Evolutionary conservation across 2,888 invertebrate genomes (phyloP), one percentile per base, ranked within the genome.

Genomic region (Chaitophorus viminalis): DNA sequence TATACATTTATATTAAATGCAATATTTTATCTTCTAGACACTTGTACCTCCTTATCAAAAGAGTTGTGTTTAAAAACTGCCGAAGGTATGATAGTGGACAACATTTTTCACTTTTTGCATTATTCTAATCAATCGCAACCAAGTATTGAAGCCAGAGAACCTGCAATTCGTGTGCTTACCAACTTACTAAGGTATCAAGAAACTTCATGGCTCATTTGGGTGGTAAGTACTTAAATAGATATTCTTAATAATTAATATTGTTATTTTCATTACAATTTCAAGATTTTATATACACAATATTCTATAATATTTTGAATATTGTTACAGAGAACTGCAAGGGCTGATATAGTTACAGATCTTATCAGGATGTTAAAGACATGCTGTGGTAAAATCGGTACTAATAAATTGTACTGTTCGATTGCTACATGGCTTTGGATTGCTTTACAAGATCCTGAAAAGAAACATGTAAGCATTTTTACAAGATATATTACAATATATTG

Each of bases 51-150:
- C n/a, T 39, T 87, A 46, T 87, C 87, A 25, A 87, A 87, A 81
- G 87, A 87, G n/a, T 65, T 87, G n/a, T 87, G 87, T 18, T 11
- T 74, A 39, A 87, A 87, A 33, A 87, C 87, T 14, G 75, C 79
- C 25, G 85, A 60, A 70, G 86, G 89, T 76, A 72, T 31, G 2
- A 83, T 89, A 36, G 83, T 89, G 25, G 82, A 88, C 18, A 74
- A 83, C 9, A 88, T 89, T 25, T 88, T 89, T 54, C 72, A 74
- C 65, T 88, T 89, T 77, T 81, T 89, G 36, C 75, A 82, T 8
- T 76, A 86, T 79, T 88, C 89, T 54, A 89, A 89, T 82, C 89
- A 89, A 36, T 89, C 89, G 0, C 88, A 88, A 60, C 89, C 89
- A 39, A 88, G 89, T 29, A 33, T 89, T 75, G 89, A 88, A 68